Evolutionary conservation across 2,113 vertebrate genomes (phyloP).

Genomic region (Calyptomena viridis): DNA sequence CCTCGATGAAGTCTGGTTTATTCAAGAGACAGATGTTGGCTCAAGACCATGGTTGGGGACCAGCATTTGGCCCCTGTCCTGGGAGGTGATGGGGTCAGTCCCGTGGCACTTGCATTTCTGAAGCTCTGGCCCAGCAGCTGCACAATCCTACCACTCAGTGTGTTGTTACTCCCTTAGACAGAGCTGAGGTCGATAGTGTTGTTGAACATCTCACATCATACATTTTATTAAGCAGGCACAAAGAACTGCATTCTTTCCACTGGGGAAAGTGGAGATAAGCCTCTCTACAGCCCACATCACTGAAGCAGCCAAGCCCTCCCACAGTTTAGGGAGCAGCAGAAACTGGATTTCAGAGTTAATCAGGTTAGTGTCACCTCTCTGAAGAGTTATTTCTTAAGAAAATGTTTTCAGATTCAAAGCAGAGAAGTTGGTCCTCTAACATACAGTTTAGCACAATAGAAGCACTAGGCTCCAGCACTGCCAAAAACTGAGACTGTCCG

Average conservation of each 20-base stretch:
- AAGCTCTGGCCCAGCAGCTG: not conserved
- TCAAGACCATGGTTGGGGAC: not conserved
- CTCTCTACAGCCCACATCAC: not conserved
- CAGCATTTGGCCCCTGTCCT: not conserved
- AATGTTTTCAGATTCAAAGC: not conserved
- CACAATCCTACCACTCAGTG: not conserved
- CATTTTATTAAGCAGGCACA: not conserved
- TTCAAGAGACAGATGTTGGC: not conserved
- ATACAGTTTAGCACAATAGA: not conserved
- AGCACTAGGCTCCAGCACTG: fast-evolving
- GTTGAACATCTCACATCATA: not conserved
- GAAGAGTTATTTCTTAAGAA: not conserved
- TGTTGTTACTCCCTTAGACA: not conserved
- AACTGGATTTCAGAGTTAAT: not conserved
- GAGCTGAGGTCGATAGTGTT: fast-evolving
- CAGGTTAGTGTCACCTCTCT: not conserved
- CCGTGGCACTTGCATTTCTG: not conserved
- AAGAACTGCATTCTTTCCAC: not conserved
- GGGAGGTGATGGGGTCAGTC: not conserved
- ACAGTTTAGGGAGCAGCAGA: not conserved
- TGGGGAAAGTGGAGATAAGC: not conserved
- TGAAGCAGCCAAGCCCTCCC: fast-evolving
- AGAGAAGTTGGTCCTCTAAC: not conserved
- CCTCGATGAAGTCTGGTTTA: not conserved
- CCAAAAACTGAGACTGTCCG: not conserved